phyloP scores from a whole-genome alignment of 1,140 invertebrate genomes.

The Drepana arcuata region DNA sequence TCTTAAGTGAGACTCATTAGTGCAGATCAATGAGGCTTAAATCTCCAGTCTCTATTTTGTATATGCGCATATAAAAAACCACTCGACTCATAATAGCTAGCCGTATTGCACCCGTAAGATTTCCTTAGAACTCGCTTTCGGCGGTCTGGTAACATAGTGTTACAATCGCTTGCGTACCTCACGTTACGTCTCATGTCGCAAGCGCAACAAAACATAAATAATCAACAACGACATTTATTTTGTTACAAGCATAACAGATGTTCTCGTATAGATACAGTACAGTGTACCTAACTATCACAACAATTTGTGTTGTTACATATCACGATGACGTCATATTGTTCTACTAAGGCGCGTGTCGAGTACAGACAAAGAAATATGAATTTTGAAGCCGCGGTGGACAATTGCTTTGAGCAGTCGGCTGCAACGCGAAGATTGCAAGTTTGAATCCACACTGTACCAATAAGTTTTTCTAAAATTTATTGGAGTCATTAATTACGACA shows the following conservation, averaged over 20 bases:
- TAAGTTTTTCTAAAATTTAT: too few relatives aligned
- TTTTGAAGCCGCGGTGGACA: too few relatives aligned
- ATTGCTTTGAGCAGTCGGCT: too few relatives aligned
- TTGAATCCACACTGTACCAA: too few relatives aligned
- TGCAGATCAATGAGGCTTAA: too few relatives aligned
- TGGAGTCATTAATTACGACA: too few relatives aligned
- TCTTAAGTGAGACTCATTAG: too few relatives aligned
- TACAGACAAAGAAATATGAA: too few relatives aligned
- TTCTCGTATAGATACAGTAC: conserved; percentile 28
- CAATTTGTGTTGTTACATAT: conserved; percentile 16
- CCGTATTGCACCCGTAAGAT: conserved; percentile 11
- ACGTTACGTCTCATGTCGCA: conserved; percentile 28
- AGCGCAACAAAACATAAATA: conserved; percentile 22
- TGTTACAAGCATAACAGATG: conserved; percentile 28
- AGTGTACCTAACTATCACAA: conserved; percentile 24
- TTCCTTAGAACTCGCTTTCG: conserved; percentile 51
- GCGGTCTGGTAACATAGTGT: conserved; percentile 39
- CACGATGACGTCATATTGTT: conserved; percentile 14
- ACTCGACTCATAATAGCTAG: conserved; percentile 38
- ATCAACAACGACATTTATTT: conserved; percentile 31
- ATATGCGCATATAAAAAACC: too few relatives aligned
- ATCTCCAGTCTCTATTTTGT: too few relatives aligned
- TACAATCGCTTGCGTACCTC: conserved; percentile 20
- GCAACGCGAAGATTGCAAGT: too few relatives aligned
- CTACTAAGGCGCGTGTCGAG: too few relatives aligned